phyloP scores from a whole-genome alignment of 1,140 invertebrate genomes.

The Thalassaphorura encarpata region DNA sequence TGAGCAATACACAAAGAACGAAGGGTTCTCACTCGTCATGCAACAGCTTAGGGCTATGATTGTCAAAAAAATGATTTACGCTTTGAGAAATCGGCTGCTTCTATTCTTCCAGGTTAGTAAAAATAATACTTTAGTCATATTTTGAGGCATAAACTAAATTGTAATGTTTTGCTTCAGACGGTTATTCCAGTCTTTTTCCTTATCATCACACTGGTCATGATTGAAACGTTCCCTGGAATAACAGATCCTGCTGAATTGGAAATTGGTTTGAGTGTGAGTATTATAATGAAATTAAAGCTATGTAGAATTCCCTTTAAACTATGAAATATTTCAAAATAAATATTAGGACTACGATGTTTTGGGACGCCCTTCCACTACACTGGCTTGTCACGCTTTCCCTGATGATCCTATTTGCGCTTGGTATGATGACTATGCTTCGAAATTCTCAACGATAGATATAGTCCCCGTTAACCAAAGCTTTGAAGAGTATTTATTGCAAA shows the following conservation, averaged over 20 bases:
- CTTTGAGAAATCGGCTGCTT: constrained; percentile 35
- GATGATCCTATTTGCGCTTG: background rate
- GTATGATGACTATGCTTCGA: background rate
- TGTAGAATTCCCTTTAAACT: too few relatives aligned
- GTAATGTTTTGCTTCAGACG: constrained; percentile 10
- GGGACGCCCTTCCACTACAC: background rate
- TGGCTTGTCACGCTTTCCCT: constrained; percentile 6
- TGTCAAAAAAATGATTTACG: constrained; percentile 36
- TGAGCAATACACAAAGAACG: constrained; percentile 27
- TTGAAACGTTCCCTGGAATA: constrained; percentile 21
- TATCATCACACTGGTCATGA: constrained; percentile 24
- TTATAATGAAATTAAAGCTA: background rate
- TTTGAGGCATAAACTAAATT: background rate
- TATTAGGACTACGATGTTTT: background rate
- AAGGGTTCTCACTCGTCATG: constrained; percentile 32
- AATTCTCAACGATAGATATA: background rate
- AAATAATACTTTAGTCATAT: background rate
- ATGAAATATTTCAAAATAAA: too few relatives aligned
- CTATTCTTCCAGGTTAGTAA: constrained; percentile 30
- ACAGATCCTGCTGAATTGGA: background rate
- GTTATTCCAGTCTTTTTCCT: constrained; percentile 27
- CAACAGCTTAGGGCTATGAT: constrained; percentile 37
- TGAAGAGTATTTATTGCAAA: background rate
- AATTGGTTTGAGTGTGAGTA: background rate
- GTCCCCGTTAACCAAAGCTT: background rate